Evolutionary conservation across 1,140 invertebrate species (phyloP).

Genomic region (Drosophila novamexicana): DNA sequence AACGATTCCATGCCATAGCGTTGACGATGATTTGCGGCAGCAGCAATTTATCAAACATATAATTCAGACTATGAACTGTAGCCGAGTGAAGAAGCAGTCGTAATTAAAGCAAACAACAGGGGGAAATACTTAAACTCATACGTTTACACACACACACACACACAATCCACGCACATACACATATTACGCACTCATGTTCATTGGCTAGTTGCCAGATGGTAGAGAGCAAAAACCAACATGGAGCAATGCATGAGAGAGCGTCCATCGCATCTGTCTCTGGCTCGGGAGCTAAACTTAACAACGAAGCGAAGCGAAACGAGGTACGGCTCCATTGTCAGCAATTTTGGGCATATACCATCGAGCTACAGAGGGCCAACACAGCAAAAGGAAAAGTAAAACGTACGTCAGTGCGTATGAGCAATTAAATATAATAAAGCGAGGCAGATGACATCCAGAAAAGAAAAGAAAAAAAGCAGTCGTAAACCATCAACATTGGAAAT

Average conservation of each 20-base stretch:
- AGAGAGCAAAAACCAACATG: conserved; percentile 20
- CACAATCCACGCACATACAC: background rate
- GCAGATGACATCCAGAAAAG: conserved; percentile 37
- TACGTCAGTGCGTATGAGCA: conserved; percentile 62
- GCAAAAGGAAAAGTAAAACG: conserved; percentile 35
- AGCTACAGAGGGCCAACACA: background rate
- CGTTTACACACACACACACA: conserved; percentile 8
- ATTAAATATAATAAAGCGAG: conserved; percentile 67
- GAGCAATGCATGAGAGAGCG: conserved; percentile 7
- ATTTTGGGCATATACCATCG: conserved; percentile 37
- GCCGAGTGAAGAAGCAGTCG: conserved; percentile 38
- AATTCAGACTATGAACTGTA: conserved; percentile 50
- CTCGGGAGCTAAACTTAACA: conserved; percentile 26
- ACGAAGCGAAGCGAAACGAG: conserved; percentile 35
- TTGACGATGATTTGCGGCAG: conserved; percentile 60
- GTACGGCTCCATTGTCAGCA: conserved; percentile 59
- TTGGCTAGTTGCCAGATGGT: conserved; percentile 25
- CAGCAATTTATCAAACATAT: conserved; percentile 71
- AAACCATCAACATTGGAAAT: conserved; percentile 46
- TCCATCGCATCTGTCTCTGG: conserved; percentile 4
- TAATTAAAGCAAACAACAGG: conserved; percentile 70
- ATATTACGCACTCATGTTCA: conserved; percentile 4
- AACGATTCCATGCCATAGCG: conserved; percentile 31
- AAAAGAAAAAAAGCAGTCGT: conserved; percentile 6
- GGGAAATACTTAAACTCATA: conserved; percentile 42